Evolutionary conservation across 2,888 invertebrate species (phyloP), one percentile per base, ranked within the genome.

Genomic region (Metopia argyrocephala): DNA sequence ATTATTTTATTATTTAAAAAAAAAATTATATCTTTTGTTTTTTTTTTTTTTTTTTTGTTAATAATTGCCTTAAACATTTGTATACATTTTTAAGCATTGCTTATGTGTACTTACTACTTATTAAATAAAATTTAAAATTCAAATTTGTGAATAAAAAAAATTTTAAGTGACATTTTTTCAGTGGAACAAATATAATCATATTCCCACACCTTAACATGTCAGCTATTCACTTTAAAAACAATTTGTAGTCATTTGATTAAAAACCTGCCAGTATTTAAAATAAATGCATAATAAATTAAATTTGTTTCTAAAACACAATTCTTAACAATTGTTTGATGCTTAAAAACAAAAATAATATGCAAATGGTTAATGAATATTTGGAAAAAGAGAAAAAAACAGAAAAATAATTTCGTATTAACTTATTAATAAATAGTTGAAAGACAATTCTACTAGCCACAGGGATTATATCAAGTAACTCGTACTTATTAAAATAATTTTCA

Each of bases 141-240:
- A 52, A 68, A 57, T 57, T 52, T 21, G 12, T 28, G 21, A 57
- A 65, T n/a, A 48, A 3, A 73, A 27, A 23, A 46, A 66, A 66
- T 75, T 52, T 66, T 7, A 59, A 68, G 23, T 61, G 68, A 46
- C 61, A 76, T 68, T 68, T 68, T 68, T 52, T 45, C 27, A 52
- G 45, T 7, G 73, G 23, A 23, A 28, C 27, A 27, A n/a, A 27
- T 38, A 9, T 75, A 75, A 75, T 75, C 66, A 75, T 46, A 75
- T 46, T 45, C 28, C 28, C 75, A 68, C 75, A 75, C 66, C 75
- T 66, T 52, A 45, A 45, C 59, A 18, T n/a, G 56, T 23, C 31
- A 28, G 25, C 21, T 46, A 62, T 50, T 48, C n/a, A 18, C 9
- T 45, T 62, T 73, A 15, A 23, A 45, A 25, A 56, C 15, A 56